Percentiles rank a stretch among this genome's conserved stretches.
phyloP scores from a whole-genome alignment of 2,113 vertebrate genomes.

The Notiomystis cincta region DNA sequence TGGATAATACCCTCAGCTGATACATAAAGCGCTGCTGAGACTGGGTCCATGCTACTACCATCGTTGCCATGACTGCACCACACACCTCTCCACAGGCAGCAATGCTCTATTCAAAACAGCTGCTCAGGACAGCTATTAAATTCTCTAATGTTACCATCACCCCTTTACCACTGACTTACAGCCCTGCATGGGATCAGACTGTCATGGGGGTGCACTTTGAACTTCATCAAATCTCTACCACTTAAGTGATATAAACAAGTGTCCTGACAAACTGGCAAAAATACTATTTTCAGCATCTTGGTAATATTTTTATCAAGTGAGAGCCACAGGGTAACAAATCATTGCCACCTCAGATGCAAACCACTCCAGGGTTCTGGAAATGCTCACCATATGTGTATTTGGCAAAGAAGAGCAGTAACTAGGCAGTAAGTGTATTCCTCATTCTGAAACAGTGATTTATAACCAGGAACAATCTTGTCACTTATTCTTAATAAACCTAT shows the following conservation, averaged over 20 bases:
- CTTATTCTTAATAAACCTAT: neutral
- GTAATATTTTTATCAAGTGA: neutral
- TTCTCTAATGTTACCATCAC: neutral
- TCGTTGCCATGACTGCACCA: neutral
- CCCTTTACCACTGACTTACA: neutral
- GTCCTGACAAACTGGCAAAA: neutral
- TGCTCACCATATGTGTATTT: neutral
- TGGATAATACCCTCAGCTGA: neutral
- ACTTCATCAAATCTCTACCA: neutral
- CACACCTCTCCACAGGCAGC: neutral
- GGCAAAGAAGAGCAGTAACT: conserved; percentile 12
- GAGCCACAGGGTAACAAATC: neutral
- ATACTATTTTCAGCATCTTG: neutral
- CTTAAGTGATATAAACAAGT: fast-evolving
- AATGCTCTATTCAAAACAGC: neutral
- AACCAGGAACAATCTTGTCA: neutral
- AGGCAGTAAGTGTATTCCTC: neutral
- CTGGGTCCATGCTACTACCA: neutral
- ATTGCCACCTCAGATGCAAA: neutral
- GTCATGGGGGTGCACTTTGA: neutral
- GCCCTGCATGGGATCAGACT: neutral
- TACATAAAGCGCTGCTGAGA: neutral
- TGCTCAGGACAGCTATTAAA: neutral
- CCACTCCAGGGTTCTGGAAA: conserved; percentile 3
- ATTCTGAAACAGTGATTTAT: neutral